Percentiles rank a stretch among this genome's conserved stretches.
Conservation (phyloP, 2,888 invertebrate species). For the Helobdella robusta region DNA sequence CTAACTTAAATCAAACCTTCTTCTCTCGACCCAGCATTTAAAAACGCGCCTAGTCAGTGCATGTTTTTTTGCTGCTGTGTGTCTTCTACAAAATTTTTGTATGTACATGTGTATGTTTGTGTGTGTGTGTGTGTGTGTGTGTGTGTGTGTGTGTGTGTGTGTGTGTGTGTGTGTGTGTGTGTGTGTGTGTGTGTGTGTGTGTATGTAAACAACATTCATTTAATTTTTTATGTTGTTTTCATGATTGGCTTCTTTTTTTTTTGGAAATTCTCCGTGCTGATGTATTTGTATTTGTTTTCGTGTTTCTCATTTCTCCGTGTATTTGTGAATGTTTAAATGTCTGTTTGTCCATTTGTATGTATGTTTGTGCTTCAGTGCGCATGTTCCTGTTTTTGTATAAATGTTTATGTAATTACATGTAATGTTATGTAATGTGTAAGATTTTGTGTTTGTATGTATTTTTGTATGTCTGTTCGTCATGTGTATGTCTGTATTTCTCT, state of each 20-base stretch:
- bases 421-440: background rate
- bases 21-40: no score
- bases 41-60: no score
- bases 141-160: constrained; percentile 3
- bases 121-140: constrained; percentile 3
- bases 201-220: background rate
- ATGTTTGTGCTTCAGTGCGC: background rate
- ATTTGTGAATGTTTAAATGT: background rate
- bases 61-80: background rate
- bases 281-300: background rate
- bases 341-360: background rate
- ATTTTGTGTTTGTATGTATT: background rate
- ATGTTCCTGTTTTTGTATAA: background rate
- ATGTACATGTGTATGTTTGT: background rate
- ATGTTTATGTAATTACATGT: background rate
- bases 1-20: no score
- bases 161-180: constrained; percentile 3
- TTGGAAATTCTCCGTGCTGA: no score
- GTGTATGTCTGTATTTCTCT: background rate
- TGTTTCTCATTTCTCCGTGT: background rate
- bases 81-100: background rate
- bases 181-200: constrained; percentile 3
- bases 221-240: no score
- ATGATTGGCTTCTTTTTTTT: no score
- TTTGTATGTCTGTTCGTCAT: background rate